Base-by-base conservation (phyloP, 2,113 vertebrate genomes). In the Nycticryphes semicollaris region DNA sequence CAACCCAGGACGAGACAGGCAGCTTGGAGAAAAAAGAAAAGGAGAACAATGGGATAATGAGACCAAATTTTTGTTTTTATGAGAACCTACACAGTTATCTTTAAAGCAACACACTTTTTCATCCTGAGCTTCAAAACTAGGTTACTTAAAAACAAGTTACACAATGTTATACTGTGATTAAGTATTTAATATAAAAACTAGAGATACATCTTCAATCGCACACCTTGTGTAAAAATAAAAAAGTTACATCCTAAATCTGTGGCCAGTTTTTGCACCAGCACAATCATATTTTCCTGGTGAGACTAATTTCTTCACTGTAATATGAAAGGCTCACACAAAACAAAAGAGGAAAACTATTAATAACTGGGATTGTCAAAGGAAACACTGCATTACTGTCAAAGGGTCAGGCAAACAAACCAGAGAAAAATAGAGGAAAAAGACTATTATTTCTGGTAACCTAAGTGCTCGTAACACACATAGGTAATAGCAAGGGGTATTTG, bases 1-100 rank as follows among this genome's bases (percentile, higher is more conserved):
- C 99, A 99, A 95, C 99, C 99, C 97, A 99, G 98, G 91, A 99
- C 98, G 97, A 99, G 98, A 97, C 99, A 99, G 97, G 98, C 99
- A 96, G 99, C 99, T 99, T 97, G 78, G 93, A 95, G 86, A 95
- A 95, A 94, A 92, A 81, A 76, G 79, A 96, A 53, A 91, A 87
- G 87, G 83, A 79, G 56, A 87, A 95, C 76, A 95, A 95, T 88
- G 90, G 72, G 43, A 88, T 93, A 64, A 87, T 89, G 77, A 97
- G 91, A 92, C 48, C 85, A 85, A 92, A 78, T 50, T 95, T 94
- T 92, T 16, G 7, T 91, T 95, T 94, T 88, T 83, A 47, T 66
- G 80, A 89, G 56, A 78, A 83, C 84, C 79, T 66, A 76, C 80
- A 95, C 16, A 95, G 59, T 74, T 76, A 89, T 69, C 93, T 81